Conservation (phyloP, 2,888 invertebrate genomes). For the Athetis lepigone region DNA sequence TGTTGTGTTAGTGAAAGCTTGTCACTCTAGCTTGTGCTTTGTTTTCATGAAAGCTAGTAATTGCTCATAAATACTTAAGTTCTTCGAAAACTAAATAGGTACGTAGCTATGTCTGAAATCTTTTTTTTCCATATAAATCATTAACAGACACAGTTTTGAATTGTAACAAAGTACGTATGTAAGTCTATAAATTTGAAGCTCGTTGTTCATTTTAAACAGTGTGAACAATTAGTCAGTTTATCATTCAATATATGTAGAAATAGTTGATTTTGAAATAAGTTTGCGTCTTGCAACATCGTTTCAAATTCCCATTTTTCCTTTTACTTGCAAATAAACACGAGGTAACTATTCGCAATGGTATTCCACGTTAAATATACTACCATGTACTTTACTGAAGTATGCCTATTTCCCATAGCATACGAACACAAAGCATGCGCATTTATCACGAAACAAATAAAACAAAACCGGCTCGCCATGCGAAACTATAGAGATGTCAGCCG, state of each 20-base stretch:
- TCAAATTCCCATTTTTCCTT: slow-evolving; percentile 1
- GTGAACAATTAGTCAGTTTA: no score
- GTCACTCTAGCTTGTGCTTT: background rate
- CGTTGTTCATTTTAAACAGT: no score
- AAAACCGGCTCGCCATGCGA: slow-evolving; percentile 39
- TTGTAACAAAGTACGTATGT: no score
- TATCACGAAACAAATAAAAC: slow-evolving; percentile 61
- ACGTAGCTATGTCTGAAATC: no score
- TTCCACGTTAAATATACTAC: slow-evolving; percentile 54
- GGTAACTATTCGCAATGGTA: slow-evolving; percentile 48
- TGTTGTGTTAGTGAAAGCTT: background rate
- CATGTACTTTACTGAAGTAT: slow-evolving; percentile 53
- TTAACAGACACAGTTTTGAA: no score
- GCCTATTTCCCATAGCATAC: slow-evolving; percentile 54
- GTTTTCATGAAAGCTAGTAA: background rate
- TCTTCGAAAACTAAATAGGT: no score
- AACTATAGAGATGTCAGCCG: slow-evolving; percentile 64
- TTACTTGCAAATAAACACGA: slow-evolving; percentile 42
- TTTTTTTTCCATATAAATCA: no score
- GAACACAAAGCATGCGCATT: slow-evolving; percentile 58
- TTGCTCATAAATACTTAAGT: background rate
- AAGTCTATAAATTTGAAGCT: no score
- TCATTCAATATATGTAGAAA: no score
- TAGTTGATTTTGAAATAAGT: background rate
- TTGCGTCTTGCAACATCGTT: background rate